These are phyloP conservation scores for Benthosema pterotum DNA, from an alignment of 2,797 vertebrate genomes.

Conservation along the genomic window DNA sequence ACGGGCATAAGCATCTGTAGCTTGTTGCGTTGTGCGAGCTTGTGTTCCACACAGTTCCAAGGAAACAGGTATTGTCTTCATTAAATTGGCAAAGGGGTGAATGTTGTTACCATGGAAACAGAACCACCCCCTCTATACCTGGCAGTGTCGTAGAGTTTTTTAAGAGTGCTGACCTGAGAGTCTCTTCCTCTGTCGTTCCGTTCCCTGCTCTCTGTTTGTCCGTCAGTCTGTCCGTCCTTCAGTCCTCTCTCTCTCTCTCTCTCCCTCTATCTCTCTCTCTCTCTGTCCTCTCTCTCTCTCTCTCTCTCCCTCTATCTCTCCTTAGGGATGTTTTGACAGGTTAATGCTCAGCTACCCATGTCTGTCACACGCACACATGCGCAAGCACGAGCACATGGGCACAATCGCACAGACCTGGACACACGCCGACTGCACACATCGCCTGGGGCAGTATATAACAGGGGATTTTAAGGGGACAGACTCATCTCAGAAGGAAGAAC, in stretches of 20 bases:
- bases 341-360: conserved; percentile 70
- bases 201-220: not conserved
- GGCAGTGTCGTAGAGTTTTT: conserved; percentile 41
- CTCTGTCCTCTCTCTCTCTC: not conserved
- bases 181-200: not conserved
- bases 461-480: conserved; percentile 71
- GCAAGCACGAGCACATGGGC: not conserved
- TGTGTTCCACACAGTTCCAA: too few relatives aligned
- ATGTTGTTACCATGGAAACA: conserved; percentile 56
- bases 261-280: conserved; percentile 11
- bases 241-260: not conserved
- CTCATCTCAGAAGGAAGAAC: conserved; percentile 65
- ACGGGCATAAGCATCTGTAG: too few relatives aligned
- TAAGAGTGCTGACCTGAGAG: conserved; percentile 32
- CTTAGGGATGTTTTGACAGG: conserved; percentile 64
- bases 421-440: not conserved
- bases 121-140: conserved; percentile 40
- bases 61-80: not conserved
- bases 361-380: conserved; percentile 41
- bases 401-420: conserved; percentile 8
- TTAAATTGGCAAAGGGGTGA: not conserved
- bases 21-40: too few relatives aligned
- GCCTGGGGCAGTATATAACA: conserved; percentile 64
- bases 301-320: not conserved
- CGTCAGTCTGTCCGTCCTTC: not conserved